phyloP scores from a whole-genome alignment of 2,797 vertebrate species.

The Gymnocypris eckloni region DNA sequence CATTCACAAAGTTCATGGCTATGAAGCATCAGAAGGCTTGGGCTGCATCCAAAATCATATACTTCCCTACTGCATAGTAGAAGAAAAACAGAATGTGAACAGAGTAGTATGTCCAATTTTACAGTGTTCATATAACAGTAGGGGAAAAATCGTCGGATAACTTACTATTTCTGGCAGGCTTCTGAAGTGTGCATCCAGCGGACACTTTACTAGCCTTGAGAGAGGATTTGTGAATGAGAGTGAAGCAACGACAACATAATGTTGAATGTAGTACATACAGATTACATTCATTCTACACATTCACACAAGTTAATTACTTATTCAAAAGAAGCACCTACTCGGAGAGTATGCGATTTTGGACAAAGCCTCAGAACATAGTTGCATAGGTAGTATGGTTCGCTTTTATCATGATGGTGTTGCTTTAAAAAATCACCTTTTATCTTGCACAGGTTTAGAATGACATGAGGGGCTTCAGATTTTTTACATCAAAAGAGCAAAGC shows the following conservation, averaged over 20 bases:
- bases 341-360: neutral
- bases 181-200: neutral
- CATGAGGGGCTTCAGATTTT: constrained; percentile 28
- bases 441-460: neutral
- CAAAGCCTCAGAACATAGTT: neutral
- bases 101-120: neutral
- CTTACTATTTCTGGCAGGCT: neutral
- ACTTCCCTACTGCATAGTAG: too few relatives aligned
- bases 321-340: neutral
- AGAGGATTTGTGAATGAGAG: too few relatives aligned
- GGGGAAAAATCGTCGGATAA: neutral
- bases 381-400: neutral
- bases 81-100: neutral
- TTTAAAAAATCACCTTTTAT: neutral
- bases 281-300: neutral
- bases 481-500: constrained; percentile 53
- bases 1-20: neutral
- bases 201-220: neutral
- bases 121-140: neutral
- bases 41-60: too few relatives aligned
- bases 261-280: neutral
- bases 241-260: too few relatives aligned
- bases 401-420: neutral
- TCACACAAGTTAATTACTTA: neutral
- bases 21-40: neutral